Base-by-base conservation (phyloP, 2,797 vertebrate genomes). In the Hylomyscus alleni region DNA sequence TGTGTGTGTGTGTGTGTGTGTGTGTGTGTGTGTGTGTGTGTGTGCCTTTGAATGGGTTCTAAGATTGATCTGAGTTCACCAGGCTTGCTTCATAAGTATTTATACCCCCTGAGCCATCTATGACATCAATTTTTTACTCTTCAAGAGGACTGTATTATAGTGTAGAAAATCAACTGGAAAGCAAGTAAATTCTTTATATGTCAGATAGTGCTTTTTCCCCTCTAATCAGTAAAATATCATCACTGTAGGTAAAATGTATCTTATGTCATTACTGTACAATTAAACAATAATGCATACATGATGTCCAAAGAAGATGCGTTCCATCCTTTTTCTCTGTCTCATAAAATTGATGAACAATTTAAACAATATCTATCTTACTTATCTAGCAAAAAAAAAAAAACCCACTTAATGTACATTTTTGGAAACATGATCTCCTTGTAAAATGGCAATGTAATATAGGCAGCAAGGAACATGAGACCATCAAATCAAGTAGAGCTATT, bases 341-440 rank as follows among this genome's bases (percentile, higher is more conserved):
- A 22, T 86, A 92, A 93, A 97, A 19, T 83, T 69, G 50, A 90
- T 29, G 73, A 88, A 88, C 40, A 34, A 85, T 22, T 54, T 83
- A 82, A 81, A 67, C 15, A 93, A 56, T 56, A 58, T 77, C 19
- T 3, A 22, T 86, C 91, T 92, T 75, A 4, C 69, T 69, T 50
- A 50, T 58, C 60, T n/a, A 90, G 24, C 4, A 65, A 77, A 47
- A 88, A 47, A 58, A 54, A 24, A 15, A 67, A 69, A 34, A 20
- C 14, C 0, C 56, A 76, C 54, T 77, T 78, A 58, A 89, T 52
- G 2, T 50, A 52, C 78, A 37, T 20, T 72, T 56, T 92, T 87
- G n/a, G 90, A 86, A 96, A 96, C 67, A 87, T 37, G 88, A 13
- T 47, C 37, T 24, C 2, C 15, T 82, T 82, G 3, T 85, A 88